Percentiles rank a stretch among this genome's conserved stretches.
Conservation (phyloP, 2,888 invertebrate genomes). For the Himalopsyche anomala region DNA sequence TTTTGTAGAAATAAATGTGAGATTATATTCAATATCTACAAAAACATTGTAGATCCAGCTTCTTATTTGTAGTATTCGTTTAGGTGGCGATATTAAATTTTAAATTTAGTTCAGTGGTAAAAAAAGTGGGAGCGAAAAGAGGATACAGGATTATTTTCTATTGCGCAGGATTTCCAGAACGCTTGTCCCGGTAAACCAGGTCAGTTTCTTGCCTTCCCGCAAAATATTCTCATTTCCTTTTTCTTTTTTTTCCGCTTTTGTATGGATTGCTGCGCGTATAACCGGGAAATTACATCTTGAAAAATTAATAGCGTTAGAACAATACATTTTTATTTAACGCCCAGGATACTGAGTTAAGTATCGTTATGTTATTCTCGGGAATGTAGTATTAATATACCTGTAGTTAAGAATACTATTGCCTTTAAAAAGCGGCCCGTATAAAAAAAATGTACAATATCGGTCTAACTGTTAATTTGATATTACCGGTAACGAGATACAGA, state of each 20-base stretch:
- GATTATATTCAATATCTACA: too few species aligned
- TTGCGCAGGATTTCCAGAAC: conserved; percentile 1
- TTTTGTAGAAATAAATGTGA: too few species aligned
- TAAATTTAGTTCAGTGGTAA: background rate
- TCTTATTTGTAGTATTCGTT: too few species aligned
- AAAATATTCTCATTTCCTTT: background rate
- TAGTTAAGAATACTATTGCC: too few species aligned
- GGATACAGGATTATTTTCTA: background rate
- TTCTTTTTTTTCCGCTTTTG: background rate
- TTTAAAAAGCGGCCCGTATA: too few species aligned
- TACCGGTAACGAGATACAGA: too few species aligned
- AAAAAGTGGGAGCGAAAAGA: background rate
- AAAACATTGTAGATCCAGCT: too few species aligned
- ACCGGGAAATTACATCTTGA: background rate
- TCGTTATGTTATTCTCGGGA: too few species aligned
- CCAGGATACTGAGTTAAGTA: too few species aligned
- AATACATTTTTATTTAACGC: background rate
- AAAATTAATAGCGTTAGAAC: background rate
- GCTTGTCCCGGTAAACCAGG: background rate
- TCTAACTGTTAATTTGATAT: too few species aligned
- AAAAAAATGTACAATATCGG: too few species aligned
- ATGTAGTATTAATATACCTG: too few species aligned
- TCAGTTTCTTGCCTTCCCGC: conserved; percentile 7
- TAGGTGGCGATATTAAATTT: background rate
- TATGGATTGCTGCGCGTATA: conserved; percentile 17